Evolutionary conservation across 2,888 invertebrate genomes (phyloP).

Genomic region (Odontocerum albicorne): DNA sequence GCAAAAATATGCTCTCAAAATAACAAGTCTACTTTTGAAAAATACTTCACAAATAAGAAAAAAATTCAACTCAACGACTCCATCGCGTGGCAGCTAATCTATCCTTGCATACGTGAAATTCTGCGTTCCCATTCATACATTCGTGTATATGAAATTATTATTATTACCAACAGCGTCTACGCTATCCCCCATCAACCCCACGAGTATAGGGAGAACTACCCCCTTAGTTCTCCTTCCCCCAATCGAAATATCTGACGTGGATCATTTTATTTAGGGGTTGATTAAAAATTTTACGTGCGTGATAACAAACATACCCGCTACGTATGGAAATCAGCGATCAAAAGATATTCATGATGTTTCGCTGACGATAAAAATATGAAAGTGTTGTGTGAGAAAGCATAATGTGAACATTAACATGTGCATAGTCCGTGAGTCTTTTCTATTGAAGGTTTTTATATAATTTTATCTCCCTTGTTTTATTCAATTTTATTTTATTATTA

Average conservation of each 20-base stretch:
- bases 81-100: conserved; percentile 37
- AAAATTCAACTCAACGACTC: too few relatives aligned
- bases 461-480: too few relatives aligned
- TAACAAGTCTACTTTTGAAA: too few relatives aligned
- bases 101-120: conserved; percentile 38
- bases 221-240: neutral
- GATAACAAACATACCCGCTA: conserved; percentile 20
- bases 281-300: conserved; percentile 29
- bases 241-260: conserved; percentile 11
- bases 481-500: too few relatives aligned
- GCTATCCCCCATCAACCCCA: conserved; percentile 18
- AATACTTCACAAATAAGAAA: too few relatives aligned
- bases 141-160: neutral
- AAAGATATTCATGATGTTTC: conserved; percentile 1
- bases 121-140: conserved; percentile 39
- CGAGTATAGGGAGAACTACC: neutral
- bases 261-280: conserved; percentile 24
- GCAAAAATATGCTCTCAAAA: neutral
- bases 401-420: too few relatives aligned
- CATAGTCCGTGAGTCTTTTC: too few relatives aligned
- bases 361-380: neutral
- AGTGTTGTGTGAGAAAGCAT: too few relatives aligned
- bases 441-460: too few relatives aligned
- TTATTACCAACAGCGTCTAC: conserved; percentile 33
- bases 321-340: conserved; percentile 6